Evolutionary conservation across 2,113 vertebrate genomes (phyloP).

Genomic region (Ascaphus truei): DNA sequence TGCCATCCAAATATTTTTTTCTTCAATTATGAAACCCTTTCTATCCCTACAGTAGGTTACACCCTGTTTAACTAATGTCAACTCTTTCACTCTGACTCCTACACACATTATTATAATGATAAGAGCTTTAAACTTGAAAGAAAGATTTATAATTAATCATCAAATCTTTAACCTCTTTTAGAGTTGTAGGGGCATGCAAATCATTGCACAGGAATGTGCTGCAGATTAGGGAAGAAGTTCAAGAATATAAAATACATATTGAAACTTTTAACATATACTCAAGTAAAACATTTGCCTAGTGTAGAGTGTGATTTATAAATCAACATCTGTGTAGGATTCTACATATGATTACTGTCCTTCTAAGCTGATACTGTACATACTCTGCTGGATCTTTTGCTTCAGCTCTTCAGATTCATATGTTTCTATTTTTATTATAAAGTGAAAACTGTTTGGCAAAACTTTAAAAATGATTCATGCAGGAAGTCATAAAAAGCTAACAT

Average conservation of each 20-base stretch:
- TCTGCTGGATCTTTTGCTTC: too few species aligned
- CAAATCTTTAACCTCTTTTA: not conserved
- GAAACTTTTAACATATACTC: too few species aligned
- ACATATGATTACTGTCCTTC: too few species aligned
- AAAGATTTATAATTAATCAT: not conserved
- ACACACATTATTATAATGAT: constrained; percentile 5
- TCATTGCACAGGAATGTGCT: not conserved
- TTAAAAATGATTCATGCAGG: constrained; percentile 28
- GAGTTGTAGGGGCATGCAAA: not conserved
- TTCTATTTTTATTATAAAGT: constrained; percentile 10
- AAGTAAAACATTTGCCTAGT: too few species aligned
- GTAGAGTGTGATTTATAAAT: too few species aligned
- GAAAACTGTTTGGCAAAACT: constrained; percentile 14
- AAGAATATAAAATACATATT: too few species aligned
- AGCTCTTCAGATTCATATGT: not conserved
- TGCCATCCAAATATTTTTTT: too few species aligned
- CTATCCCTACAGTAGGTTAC: not conserved
- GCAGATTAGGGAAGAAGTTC: too few species aligned
- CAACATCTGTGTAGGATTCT: too few species aligned
- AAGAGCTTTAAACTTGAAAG: not conserved
- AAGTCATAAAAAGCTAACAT: constrained; percentile 25
- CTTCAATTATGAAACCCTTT: too few species aligned
- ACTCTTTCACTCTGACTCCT: not conserved
- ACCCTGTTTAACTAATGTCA: not conserved
- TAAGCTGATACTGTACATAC: too few species aligned